Base-by-base conservation (phyloP, 2,888 invertebrate species). In the Lathronympha strigana region DNA sequence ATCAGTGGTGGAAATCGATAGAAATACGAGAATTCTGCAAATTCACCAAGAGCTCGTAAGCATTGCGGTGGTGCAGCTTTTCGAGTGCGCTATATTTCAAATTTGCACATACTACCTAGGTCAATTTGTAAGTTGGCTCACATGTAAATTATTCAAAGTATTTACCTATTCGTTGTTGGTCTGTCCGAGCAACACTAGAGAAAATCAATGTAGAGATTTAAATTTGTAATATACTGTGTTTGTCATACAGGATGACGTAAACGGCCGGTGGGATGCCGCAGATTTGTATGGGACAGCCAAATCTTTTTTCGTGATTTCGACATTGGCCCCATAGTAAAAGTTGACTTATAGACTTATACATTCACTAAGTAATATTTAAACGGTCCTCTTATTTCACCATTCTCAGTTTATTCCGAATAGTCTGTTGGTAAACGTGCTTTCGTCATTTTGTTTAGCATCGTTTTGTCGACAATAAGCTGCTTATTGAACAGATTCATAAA, bases 91-190 rank as follows among this genome's bases (percentile, higher is more conserved):
- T 63, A 50, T 63, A 43, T 63, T 58, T 25, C 31, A 25, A 50
- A 40, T 55, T 63, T 50, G 40, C 63, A 28, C 25, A 19, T 36
- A n/a, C n/a, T n/a, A n/a, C n/a, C n/a, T n/a, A n/a, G n/a, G n/a
- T n/a, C n/a, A n/a, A n/a, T n/a, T n/a, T n/a, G n/a, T n/a, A n/a
- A 13, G 45, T 19, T 19, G 36, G 15, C 54, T 50, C 33, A 38
- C 23, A 23, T 15, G n/a, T 62, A 55, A 63, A 63, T 63, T 55
- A 55, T 55, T 55, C 55, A 55, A 28, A 28, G 38, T 31, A 21
- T 62, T n/a, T n/a, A n/a, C n/a, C n/a, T n/a, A n/a, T n/a, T 55
- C 49, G 55, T 28, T 15, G 55, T 49, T 55, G 38, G 47, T 54
- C 54, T 54, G 54, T 19, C 38, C n/a, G n/a, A n/a, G n/a, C n/a